A percentile compares a stretch with the other conserved stretches of the same genome.
Evolutionary conservation across 30 jellyfish, hydroid and myxozoan genomes (phyloP).

Genomic region (Pseudorhiza aurosa): DNA sequence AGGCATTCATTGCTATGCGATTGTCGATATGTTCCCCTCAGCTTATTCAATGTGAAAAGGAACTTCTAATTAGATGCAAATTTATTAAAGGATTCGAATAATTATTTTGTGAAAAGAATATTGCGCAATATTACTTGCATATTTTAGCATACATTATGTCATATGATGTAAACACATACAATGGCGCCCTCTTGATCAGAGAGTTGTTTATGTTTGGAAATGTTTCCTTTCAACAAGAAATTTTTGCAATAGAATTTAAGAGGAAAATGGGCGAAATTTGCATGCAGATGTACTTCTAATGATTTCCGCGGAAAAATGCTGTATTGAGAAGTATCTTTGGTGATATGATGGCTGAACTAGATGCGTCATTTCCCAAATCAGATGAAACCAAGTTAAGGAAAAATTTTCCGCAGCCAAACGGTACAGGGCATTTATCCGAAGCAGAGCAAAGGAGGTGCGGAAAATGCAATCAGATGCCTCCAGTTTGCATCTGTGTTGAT

Average conservation of each 20-base stretch:
- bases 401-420: conserved; percentile 22
- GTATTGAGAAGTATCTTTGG: not conserved
- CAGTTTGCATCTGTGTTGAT: conserved; percentile 71
- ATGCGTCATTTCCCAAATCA: conserved; percentile 65
- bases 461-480: conserved; percentile 36
- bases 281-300: not conserved
- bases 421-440: not conserved
- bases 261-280: not conserved
- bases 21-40: too few species aligned
- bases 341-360: conserved; percentile 57
- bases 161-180: conserved; percentile 62
- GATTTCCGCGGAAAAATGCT: not conserved
- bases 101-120: too few species aligned
- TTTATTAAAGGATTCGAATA: too few species aligned
- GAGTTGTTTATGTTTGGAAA: not conserved
- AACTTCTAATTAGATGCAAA: too few species aligned
- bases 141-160: conserved; percentile 35
- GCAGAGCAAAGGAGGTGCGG: conserved; percentile 44
- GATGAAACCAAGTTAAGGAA: conserved; percentile 52
- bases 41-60: too few species aligned
- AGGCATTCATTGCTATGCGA: too few species aligned
- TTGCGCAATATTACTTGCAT: conserved; percentile 40
- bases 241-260: not conserved
- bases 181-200: conserved; percentile 53
- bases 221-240: not conserved